Conservation (phyloP, 2,888 invertebrate genomes). For the Trichogramma evanescens region DNA sequence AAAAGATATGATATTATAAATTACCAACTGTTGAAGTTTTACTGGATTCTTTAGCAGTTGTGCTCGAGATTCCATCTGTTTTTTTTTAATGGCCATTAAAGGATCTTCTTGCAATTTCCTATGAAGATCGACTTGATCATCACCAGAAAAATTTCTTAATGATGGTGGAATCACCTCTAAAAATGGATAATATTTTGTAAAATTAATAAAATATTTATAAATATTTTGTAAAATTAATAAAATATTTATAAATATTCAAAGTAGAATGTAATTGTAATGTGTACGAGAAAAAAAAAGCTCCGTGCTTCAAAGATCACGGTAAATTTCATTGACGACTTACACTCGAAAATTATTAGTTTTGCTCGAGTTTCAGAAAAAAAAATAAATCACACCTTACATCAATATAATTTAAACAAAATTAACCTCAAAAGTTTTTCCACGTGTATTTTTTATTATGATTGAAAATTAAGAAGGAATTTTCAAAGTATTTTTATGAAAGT, state of each 20-base stretch:
- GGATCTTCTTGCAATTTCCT: constrained; percentile 93
- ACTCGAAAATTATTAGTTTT: too few species aligned
- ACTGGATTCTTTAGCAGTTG: constrained; percentile 86
- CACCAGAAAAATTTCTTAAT: constrained; percentile 53
- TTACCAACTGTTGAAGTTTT: constrained; percentile 75
- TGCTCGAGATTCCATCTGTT: constrained; percentile 79
- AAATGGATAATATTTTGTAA: constrained; percentile 23
- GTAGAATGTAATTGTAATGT: too few species aligned
- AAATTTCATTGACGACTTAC: too few species aligned
- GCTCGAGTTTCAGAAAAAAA: too few species aligned
- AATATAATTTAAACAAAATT: too few species aligned
- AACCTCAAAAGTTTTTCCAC: too few species aligned
- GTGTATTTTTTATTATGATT: neutral
- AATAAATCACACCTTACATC: too few species aligned
- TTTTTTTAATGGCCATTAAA: constrained; percentile 77
- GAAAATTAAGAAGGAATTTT: neutral
- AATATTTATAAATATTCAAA: neutral
- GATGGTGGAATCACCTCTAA: constrained; percentile 70
- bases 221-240: neutral
- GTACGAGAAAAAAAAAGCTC: too few species aligned
- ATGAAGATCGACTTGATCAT: constrained; percentile 74
- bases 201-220: neutral
- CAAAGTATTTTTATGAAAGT: neutral
- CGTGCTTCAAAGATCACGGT: too few species aligned
- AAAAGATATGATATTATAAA: constrained; percentile 45